These are phyloP conservation scores for Archaeoteleia sp. DNA, from an alignment of 2,888 invertebrate species.

Conservation along the genomic window DNA sequence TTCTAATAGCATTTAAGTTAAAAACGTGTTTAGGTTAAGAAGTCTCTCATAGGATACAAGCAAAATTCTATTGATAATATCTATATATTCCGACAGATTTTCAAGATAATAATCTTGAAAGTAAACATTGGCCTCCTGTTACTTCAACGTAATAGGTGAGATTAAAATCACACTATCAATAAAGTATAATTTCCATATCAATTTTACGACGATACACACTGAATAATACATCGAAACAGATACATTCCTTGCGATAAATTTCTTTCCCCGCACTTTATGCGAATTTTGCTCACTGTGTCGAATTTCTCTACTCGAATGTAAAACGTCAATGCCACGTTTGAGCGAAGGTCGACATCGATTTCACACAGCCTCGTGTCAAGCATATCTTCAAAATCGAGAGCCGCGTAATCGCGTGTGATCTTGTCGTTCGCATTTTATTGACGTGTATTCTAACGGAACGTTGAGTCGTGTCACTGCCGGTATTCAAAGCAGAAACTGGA, in stretches of 20 bases:
- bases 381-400: slow-evolving; percentile 24
- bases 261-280: slow-evolving; percentile 6
- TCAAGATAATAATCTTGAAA: too few relatives aligned
- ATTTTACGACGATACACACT: slow-evolving; percentile 11
- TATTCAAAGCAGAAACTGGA: slow-evolving; percentile 26
- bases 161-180: slow-evolving; percentile 28
- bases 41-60: too few relatives aligned
- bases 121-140: too few relatives aligned
- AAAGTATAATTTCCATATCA: slow-evolving; percentile 16
- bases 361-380: slow-evolving; percentile 23
- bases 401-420: slow-evolving; percentile 25
- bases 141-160: too few relatives aligned
- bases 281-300: slow-evolving; percentile 12
- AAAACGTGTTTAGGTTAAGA: too few relatives aligned
- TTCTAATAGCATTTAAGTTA: too few relatives aligned
- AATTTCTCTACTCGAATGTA: slow-evolving; percentile 1
- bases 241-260: slow-evolving; percentile 9
- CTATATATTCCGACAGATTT: too few relatives aligned
- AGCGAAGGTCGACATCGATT: slow-evolving; percentile 26
- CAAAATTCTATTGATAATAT: too few relatives aligned
- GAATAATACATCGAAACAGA: slow-evolving; percentile 7
- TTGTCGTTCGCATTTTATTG: slow-evolving; percentile 33
- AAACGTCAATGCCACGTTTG: slow-evolving; percentile 25
- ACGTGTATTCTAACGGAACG: slow-evolving; percentile 17
- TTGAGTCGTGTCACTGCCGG: slow-evolving; percentile 23